Evolutionary conservation across 2,797 vertebrate genomes (phyloP), one percentile per base, ranked within the genome.

Genomic region (Xenops minutus): DNA sequence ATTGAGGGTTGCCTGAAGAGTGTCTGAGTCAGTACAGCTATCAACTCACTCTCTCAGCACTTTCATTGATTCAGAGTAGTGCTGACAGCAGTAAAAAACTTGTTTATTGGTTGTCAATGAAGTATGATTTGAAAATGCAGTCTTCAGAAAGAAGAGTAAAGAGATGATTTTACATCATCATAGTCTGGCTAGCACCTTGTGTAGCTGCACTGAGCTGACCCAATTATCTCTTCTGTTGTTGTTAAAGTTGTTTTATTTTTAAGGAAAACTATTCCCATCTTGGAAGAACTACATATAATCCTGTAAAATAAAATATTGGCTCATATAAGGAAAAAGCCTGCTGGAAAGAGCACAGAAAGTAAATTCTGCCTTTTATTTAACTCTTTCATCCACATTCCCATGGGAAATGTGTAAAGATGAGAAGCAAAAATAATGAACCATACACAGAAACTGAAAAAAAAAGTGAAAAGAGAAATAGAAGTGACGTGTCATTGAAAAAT

Each of bases 81-180:
- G 81, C 81, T 93, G 91, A 93, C 95, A 96, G 95, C 56, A 82
- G 71, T 82, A 92, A 85, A 90, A 93, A 81, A 41, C 52, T 32
- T 62, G 8, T 90, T 92, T 96, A 89, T 63, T 84, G 89, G 84
- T 94, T 93, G 89, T 56, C 88, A 85, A 12, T 71, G 88, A 93
- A 93, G 69, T 54, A 82, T 73, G 69, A 56, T 76, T 94, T 39
- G 51, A 82, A 86, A 75, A 86, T 10, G 16, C 51, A 76, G 22
- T 44, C 82, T 93, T 83, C 76, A 93, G 84, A 92, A n/a, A 84
- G 64, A 88, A 72, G 22, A 79, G 49, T 48, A 71, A 88, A 92
- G 69, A 81, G 62, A 76, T 49, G 18, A 52, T 84, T 92, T 91
- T 76, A 76, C 44, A n/a, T 86, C 34, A 58, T 62, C 34, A n/a